Percentiles rank a stretch among this genome's conserved stretches.
phyloP scores from a whole-genome alignment of 2,797 vertebrate genomes.

The Cuniculus paca region DNA sequence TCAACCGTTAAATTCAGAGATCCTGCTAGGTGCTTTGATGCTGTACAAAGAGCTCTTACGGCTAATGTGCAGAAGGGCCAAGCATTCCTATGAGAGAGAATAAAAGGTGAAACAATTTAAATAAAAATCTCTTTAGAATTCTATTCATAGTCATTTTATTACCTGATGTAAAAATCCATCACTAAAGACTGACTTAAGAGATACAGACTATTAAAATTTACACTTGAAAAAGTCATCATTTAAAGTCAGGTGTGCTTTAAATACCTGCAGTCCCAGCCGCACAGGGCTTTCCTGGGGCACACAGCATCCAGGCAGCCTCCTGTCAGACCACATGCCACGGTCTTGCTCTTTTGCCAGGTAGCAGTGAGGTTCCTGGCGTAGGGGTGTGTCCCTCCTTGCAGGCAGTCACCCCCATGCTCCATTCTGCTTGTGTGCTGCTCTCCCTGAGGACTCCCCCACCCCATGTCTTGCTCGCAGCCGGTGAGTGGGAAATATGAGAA shows the following conservation, averaged over 20 bases:
- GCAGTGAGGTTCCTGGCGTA: background rate
- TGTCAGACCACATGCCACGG: background rate
- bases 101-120: constrained; percentile 46
- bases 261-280: background rate
- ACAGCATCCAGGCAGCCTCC: background rate
- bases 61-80: background rate
- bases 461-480: background rate
- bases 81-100: constrained; percentile 15
- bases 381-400: background rate
- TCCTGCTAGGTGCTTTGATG: background rate
- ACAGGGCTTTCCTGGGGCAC: background rate
- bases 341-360: background rate
- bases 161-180: constrained; percentile 40
- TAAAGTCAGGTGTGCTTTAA: background rate
- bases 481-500: background rate
- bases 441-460: background rate
- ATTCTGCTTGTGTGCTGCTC: background rate
- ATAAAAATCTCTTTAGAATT: constrained; percentile 19
- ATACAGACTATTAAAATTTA: background rate
- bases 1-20: background rate
- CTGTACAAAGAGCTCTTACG: background rate
- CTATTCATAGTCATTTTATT: constrained; percentile 40
- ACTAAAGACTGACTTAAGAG: constrained; percentile 25
- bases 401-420: background rate
- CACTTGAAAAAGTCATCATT: background rate